These are phyloP conservation scores for Ariolimax columbianus DNA, from an alignment of 2,888 invertebrate species.

Conservation along the genomic window DNA sequence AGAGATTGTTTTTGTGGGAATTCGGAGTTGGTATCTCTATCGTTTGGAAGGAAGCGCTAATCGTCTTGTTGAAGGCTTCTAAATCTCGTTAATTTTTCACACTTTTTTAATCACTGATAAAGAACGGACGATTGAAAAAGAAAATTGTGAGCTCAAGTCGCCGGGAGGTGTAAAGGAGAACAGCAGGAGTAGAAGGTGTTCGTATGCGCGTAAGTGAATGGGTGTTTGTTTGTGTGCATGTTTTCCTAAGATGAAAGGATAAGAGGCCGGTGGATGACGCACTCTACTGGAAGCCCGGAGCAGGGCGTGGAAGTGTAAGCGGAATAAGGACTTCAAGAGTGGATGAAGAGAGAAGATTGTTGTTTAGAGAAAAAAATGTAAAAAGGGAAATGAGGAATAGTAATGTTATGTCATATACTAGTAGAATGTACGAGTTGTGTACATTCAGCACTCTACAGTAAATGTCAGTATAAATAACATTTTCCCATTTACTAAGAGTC, in stretches of 20 bases:
- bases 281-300: neutral
- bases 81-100: constrained; percentile 52
- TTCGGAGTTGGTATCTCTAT: constrained; percentile 12
- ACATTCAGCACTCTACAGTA: no score
- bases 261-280: constrained; percentile 8
- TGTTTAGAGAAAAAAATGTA: neutral
- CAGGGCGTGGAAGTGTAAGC: neutral
- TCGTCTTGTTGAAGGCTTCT: constrained; percentile 11
- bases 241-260: constrained; percentile 8
- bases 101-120: constrained; percentile 37
- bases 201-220: constrained; percentile 13
- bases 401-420: no score
- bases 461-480: no score
- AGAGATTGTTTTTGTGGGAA: constrained; percentile 44
- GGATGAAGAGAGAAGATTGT: neutral
- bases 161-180: neutral
- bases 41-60: constrained; percentile 35
- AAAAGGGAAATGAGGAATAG: no score
- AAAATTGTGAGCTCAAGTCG: constrained; percentile 23
- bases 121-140: constrained; percentile 16
- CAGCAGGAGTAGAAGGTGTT: neutral
- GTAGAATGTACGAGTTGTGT: no score
- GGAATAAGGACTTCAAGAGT: neutral
- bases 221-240: constrained; percentile 31
- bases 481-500: no score